Conservation (phyloP, 2,888 invertebrate species). For the Melinaea marsaeus region DNA sequence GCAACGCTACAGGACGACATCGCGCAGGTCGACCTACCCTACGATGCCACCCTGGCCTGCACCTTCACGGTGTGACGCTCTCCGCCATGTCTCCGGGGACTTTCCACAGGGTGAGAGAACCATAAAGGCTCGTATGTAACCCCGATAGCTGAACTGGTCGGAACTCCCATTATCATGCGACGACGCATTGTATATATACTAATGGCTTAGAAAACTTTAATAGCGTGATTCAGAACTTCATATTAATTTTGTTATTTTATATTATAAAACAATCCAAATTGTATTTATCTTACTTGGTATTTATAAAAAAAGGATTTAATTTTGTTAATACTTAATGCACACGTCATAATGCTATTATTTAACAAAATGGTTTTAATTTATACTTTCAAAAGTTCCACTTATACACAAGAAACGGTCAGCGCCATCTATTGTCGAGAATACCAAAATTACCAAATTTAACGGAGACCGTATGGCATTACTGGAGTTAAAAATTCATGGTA, state of each 20-base stretch:
- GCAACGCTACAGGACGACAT: slow-evolving; percentile 58
- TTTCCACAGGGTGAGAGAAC: slow-evolving; percentile 71
- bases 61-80: slow-evolving; percentile 65
- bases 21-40: slow-evolving; percentile 64
- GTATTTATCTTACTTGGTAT: not conserved
- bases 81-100: slow-evolving; percentile 77
- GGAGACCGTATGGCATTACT: no score
- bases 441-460: no score
- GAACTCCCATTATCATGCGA: slow-evolving; percentile 41
- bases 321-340: no score
- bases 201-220: slow-evolving; percentile 36
- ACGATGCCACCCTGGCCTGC: slow-evolving; percentile 52
- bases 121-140: slow-evolving; percentile 63
- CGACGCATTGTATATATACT: slow-evolving; percentile 30
- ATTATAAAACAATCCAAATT: not conserved
- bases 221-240: slow-evolving; percentile 48
- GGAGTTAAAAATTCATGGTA: no score
- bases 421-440: slow-evolving; percentile 45
- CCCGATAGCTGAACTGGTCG: slow-evolving; percentile 71
- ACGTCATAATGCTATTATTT: no score
- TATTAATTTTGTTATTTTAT: not conserved
- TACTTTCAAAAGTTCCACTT: not conserved
- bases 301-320: not conserved
- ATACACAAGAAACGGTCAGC: slow-evolving; percentile 24
- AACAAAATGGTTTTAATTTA: no score